Base-by-base conservation (phyloP, 2,113 vertebrate genomes). In the Tyrannus savana region DNA sequence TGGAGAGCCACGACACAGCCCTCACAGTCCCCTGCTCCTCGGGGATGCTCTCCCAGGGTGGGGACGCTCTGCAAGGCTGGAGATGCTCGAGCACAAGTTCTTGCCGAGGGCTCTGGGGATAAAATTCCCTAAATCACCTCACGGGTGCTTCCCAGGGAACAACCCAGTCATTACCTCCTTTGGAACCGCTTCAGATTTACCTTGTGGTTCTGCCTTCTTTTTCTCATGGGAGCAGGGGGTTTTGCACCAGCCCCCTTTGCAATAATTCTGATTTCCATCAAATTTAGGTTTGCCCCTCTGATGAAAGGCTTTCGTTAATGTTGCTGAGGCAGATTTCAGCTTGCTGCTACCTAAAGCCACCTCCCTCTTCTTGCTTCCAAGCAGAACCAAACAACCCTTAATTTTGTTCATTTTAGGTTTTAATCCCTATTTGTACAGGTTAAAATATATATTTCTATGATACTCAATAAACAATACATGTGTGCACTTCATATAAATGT, bases 101-200 rank as follows among this genome's bases (percentile, higher is more conserved):
- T 69, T 74, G 15, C 22, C 8, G 0, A 0, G 0, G 77, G 28
- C 74, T 46, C 30, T 37, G 35, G 46, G 55, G 41, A n/a, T 60
- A 41, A 62, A 5, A 22, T 18, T 83, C 69, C 64, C 71, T 81
- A 33, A 7, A 0, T 16, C 66, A 25, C 31, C n/a, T 44, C 59
- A 3, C 7, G 15, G 39, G 75, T 12, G 8, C 66, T 72, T 41
- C 28, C 46, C 55, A 7, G 13, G 2, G 10, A 14, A 12, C 1
- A 1, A 12, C 4, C 17, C n/a, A 0, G 12, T 6, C 37, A 12
- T 25, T 15, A 3, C 25, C 44, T 49, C 44, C 5, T 52, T 28
- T 6, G 41, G 6, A 56, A 28, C 7, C 0, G 0, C 31, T n/a
- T 35, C 10, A 44, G n/a, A 28, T 69, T 91, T 63, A 14, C 19